phyloP scores from a whole-genome alignment of 2,797 vertebrate genomes.

The Natrix natrix region DNA sequence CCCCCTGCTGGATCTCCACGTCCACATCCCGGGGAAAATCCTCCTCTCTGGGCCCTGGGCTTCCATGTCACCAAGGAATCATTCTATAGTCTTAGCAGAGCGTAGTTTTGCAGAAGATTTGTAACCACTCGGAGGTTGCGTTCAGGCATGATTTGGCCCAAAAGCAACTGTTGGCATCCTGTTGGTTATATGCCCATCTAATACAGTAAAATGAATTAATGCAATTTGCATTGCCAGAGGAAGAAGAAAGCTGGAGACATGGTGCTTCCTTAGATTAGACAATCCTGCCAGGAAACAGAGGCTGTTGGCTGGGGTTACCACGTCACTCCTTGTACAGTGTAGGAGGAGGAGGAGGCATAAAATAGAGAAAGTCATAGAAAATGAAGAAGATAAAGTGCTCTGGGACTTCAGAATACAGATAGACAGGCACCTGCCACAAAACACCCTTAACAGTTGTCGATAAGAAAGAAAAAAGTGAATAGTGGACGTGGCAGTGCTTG shows the following conservation, averaged over 20 bases:
- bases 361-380: no score
- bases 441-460: no score
- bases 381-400: no score
- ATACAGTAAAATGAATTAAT: background rate
- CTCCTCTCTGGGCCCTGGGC: background rate
- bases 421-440: no score
- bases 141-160: background rate
- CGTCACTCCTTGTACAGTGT: background rate
- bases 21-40: background rate
- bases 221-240: background rate
- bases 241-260: background rate
- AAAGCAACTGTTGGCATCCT: background rate
- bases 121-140: background rate
- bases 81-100: background rate
- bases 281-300: background rate
- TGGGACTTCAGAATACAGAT: no score
- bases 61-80: background rate
- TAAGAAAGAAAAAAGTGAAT: no score
- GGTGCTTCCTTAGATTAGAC: background rate
- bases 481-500: no score
- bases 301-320: background rate
- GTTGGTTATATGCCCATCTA: background rate
- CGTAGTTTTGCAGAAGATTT: background rate
- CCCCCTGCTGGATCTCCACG: background rate
- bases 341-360: no score